These are phyloP conservation scores for Stegodyphus dumicola DNA, from an alignment of 1,140 invertebrate species.

Conservation along the genomic window DNA sequence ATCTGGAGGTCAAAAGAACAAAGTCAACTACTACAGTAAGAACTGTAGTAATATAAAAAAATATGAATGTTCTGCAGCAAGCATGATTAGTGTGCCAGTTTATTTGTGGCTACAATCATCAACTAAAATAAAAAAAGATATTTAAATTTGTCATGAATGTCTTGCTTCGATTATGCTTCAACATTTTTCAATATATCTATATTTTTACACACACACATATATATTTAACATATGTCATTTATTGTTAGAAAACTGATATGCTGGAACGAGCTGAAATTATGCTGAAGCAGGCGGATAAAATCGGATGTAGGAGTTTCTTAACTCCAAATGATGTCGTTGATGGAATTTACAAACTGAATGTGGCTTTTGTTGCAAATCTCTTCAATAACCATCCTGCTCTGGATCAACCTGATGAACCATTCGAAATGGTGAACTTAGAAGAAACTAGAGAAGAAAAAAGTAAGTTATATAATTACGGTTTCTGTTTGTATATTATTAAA, in stretches of 20 bases:
- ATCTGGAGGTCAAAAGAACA: too few relatives aligned
- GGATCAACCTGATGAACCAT: slow-evolving; percentile 79
- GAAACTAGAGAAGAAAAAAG: slow-evolving; percentile 95
- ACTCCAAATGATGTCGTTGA: slow-evolving; percentile 94
- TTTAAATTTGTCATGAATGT: too few relatives aligned
- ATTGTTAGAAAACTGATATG: slow-evolving; percentile 79
- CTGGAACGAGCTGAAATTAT: slow-evolving; percentile 91
- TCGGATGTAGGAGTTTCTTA: slow-evolving; percentile 94
- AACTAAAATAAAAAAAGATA: too few relatives aligned
- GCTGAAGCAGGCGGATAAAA: slow-evolving; percentile 95
- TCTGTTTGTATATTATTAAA: not conserved
- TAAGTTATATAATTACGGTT: slow-evolving; percentile 65
- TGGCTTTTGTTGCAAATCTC: slow-evolving; percentile 98
- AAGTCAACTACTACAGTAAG: too few relatives aligned
- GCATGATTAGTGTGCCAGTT: too few relatives aligned
- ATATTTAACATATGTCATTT: not conserved
- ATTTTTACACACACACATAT: too few relatives aligned
- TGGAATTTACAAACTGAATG: slow-evolving; percentile 97
- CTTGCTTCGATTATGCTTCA: too few relatives aligned
- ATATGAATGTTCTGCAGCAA: too few relatives aligned
- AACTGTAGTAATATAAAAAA: too few relatives aligned
- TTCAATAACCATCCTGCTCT: slow-evolving; percentile 97
- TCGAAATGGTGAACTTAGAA: slow-evolving; percentile 85
- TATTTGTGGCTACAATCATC: too few relatives aligned
- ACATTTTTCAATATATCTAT: too few relatives aligned